phyloP scores from a whole-genome alignment of 2,113 vertebrate species.

The Myotis davidii region DNA sequence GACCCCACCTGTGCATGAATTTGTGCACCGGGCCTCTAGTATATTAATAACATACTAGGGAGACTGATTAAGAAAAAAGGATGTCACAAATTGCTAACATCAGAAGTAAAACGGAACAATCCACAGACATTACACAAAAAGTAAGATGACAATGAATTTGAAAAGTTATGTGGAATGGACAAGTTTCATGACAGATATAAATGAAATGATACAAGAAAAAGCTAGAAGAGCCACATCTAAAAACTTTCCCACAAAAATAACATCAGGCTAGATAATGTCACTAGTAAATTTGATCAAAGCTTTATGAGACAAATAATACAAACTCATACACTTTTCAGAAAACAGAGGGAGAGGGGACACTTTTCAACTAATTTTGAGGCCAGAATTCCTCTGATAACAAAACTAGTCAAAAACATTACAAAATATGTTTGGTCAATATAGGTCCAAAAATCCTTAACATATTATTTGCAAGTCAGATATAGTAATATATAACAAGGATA shows the following conservation, averaged over 20 bases:
- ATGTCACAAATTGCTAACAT: background rate
- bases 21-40: no score
- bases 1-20: no score
- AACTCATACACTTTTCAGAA: background rate
- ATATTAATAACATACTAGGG: background rate
- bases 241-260: background rate
- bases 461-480: background rate
- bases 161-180: background rate
- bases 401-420: background rate
- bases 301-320: background rate
- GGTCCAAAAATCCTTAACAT: background rate
- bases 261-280: background rate
- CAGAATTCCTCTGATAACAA: constrained; percentile 26
- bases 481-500: background rate
- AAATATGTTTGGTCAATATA: background rate
- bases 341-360: background rate
- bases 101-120: background rate
- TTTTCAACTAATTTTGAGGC: background rate
- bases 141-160: background rate
- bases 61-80: background rate
- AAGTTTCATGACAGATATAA: background rate
- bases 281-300: background rate
- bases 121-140: background rate
- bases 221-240: background rate
- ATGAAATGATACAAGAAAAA: background rate